Base-by-base conservation (phyloP, 2,113 vertebrate species). In the Plotosus lineatus region DNA sequence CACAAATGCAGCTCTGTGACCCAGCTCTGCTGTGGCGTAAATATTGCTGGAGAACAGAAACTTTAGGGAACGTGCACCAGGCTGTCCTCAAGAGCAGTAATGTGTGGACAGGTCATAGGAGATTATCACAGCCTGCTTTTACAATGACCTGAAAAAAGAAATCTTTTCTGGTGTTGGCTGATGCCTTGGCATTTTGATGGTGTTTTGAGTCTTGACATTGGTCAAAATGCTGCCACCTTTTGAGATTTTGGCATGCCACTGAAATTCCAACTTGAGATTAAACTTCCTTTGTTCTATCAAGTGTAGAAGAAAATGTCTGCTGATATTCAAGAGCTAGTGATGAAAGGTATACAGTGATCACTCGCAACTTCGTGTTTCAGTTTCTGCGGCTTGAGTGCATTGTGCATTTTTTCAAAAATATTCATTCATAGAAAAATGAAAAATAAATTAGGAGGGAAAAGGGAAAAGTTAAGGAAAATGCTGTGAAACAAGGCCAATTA, bases 1-100 rank as follows among this genome's bases (percentile, higher is more conserved):
- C 17, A 21, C 17, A 42, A 42, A 42, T 42, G 23, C 40, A 46
- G 66, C 8, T 2, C 6, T 46, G 17, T 46, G 28, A 42, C 23
- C 38, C 38, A 26, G 3, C 21, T 42, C 48, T 40, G 81, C 73
- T 26, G 28, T 46, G 77, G 28, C 46, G 73, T 85, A 60, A 80
- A 82, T 79, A 81, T 86, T 79, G 36, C 60, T 56, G 76, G 74
- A 83, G 60, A 73, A 72, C n/a, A 76, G 80, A 81, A 55, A 83
- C 76, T 83, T 78, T 82, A 56, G 77, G 46, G 36, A 66, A 74
- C 81, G 84, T 84, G 66, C 23, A 77, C 48, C 84, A 72, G 55
- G 75, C 85, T 85, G 84, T 44, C 82, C 68, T 53, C 66, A 80
- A 74, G 60, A 75, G 79, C 68, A 61, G 76, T 82, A 85, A 72